These are phyloP conservation scores for Galaxea fascicularis DNA, from an alignment of 92 coral and sea anemone species.

Conservation along the genomic window DNA sequence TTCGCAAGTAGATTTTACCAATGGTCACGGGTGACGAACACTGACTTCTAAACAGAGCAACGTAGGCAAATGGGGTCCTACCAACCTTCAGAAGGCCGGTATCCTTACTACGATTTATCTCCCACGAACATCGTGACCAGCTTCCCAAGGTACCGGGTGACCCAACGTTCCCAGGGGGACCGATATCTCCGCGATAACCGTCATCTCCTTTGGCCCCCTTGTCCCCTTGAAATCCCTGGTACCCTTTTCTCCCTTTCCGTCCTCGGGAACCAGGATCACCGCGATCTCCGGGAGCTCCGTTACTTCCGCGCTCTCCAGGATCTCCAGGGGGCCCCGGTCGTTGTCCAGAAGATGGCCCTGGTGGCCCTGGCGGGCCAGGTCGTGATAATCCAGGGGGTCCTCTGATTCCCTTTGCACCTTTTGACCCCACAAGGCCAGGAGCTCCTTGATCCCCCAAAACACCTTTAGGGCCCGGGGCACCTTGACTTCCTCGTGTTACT, in stretches of 20 bases:
- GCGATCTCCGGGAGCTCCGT: slow-evolving; percentile 43
- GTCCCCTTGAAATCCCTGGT: slow-evolving; percentile 54
- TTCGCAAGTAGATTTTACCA: too few relatives aligned
- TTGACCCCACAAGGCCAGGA: slow-evolving; percentile 42
- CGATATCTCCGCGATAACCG: slow-evolving; percentile 55
- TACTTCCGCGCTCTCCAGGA: slow-evolving; percentile 37
- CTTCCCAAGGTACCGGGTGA: slow-evolving; percentile 53
- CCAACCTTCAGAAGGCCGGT: slow-evolving; percentile 65
- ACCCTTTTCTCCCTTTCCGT: slow-evolving; percentile 58
- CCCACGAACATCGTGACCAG: slow-evolving; percentile 72
- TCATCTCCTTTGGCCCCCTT: slow-evolving; percentile 57
- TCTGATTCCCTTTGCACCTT: slow-evolving; percentile 34
- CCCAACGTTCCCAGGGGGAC: slow-evolving; percentile 56
- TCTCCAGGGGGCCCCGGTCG: slow-evolving; percentile 34
- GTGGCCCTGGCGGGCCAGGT: slow-evolving; percentile 14
- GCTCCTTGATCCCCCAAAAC: slow-evolving; percentile 46
- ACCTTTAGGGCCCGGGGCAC: slow-evolving; percentile 59
- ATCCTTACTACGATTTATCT: slow-evolving; percentile 60
- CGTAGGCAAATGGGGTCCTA: too few relatives aligned
- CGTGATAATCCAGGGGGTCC: slow-evolving; percentile 52
- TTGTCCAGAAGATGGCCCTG: slow-evolving; percentile 27
- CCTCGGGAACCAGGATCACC: slow-evolving; percentile 58
- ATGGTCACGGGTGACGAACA: too few relatives aligned
- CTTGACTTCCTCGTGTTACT: slow-evolving; percentile 53
- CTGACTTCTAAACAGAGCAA: too few relatives aligned